A percentile compares a stretch with the other conserved stretches of the same genome.
These are phyloP conservation scores for Tetranychus truncatus DNA, from an alignment of 2,888 invertebrate genomes.

Conservation along the genomic window DNA sequence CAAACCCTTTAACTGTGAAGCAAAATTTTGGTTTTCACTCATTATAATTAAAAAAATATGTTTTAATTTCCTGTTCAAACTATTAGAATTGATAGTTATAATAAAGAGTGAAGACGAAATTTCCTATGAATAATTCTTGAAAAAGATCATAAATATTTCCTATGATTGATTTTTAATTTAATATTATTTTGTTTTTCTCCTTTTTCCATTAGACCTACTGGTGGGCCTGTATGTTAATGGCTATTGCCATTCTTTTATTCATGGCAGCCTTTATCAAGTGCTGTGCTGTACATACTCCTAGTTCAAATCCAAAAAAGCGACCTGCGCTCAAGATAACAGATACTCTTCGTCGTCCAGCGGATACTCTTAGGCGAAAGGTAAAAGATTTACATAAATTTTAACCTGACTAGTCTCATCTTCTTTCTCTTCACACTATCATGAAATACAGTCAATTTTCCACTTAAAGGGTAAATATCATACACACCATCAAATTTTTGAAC, in stretches of 20 bases:
- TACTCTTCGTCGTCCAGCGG: constrained; percentile 72
- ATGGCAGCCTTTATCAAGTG: constrained; percentile 98
- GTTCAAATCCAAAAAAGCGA: constrained; percentile 90
- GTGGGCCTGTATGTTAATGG: constrained; percentile 84
- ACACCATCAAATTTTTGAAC: too few relatives aligned
- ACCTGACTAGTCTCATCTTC: too few relatives aligned
- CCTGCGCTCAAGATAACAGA: constrained; percentile 84
- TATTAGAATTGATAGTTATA: neutral
- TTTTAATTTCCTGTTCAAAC: too few relatives aligned
- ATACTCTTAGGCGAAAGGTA: constrained; percentile 63
- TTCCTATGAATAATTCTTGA: neutral
- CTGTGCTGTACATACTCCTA: constrained; percentile 98
- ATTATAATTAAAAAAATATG: too few relatives aligned
- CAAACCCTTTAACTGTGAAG: too few relatives aligned
- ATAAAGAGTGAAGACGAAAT: neutral
- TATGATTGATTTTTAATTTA: neutral
- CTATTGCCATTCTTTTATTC: constrained; percentile 72
- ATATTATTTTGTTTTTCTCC: constrained; percentile 9
- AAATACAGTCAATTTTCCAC: too few relatives aligned
- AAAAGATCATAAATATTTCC: neutral
- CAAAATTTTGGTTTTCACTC: too few relatives aligned
- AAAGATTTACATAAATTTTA: too few relatives aligned
- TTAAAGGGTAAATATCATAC: too few relatives aligned
- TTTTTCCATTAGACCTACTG: constrained; percentile 49
- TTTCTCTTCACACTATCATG: too few relatives aligned